phyloP scores from a whole-genome alignment of 2,797 vertebrate genomes.

The Melopsittacus undulatus region DNA sequence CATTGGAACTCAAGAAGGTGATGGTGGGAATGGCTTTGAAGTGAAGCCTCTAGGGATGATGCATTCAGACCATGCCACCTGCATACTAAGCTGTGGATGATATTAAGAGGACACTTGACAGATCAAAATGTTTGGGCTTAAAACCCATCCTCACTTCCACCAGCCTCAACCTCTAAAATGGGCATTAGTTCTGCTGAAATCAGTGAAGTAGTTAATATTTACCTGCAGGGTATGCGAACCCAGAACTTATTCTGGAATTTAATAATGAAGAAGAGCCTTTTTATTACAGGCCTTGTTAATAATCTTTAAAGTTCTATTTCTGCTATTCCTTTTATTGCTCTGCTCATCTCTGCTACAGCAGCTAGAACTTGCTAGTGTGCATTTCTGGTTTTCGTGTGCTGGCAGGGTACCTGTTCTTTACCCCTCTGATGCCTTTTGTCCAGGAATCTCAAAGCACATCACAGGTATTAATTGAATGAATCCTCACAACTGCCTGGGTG shows the following conservation, averaged over 20 bases:
- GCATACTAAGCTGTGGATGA: neutral
- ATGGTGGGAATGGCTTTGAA: neutral
- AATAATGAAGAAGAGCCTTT: neutral
- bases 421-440: slow-evolving; percentile 26
- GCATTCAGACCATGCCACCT: neutral
- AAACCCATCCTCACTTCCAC: neutral
- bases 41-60: neutral
- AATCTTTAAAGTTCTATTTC: slow-evolving; percentile 18
- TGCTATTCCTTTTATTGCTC: slow-evolving; percentile 32
- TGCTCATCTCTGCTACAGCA: slow-evolving; percentile 20
- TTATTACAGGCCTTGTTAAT: neutral
- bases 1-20: neutral
- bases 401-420: slow-evolving; percentile 22
- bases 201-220: neutral
- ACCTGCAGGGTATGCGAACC: neutral
- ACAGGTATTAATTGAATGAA: slow-evolving; percentile 32
- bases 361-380: slow-evolving; percentile 2
- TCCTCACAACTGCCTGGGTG: neutral
- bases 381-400: slow-evolving; percentile 22
- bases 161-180: neutral
- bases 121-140: neutral
- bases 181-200: neutral
- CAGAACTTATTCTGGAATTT: slow-evolving; percentile 1
- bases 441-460: slow-evolving; percentile 37
- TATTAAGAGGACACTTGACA: neutral